Evolutionary conservation across 2,113 vertebrate species (phyloP).

Genomic region (Sinocyclocheilus rhinocerous): DNA sequence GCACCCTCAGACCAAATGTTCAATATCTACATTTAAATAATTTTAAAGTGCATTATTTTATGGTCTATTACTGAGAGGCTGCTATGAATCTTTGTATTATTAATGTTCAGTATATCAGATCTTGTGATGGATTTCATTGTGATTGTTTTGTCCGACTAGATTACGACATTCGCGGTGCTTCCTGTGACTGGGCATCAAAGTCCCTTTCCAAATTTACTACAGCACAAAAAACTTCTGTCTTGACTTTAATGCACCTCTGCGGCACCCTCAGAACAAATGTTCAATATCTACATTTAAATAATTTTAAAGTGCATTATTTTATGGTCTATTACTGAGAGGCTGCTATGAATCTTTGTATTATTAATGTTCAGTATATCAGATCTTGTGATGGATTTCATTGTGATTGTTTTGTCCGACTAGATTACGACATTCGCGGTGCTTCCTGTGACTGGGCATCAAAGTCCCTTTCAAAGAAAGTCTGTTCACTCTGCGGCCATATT

Average conservation of each 20-base stretch:
- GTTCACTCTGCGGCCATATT: too few relatives aligned
- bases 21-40: neutral
- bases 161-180: neutral
- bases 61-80: neutral
- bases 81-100: neutral
- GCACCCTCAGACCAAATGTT: neutral
- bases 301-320: neutral
- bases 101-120: neutral
- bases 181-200: neutral
- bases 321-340: neutral
- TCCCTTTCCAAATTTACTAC: too few relatives aligned
- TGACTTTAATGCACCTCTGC: slow-evolving; percentile 22
- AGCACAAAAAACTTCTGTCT: slow-evolving; percentile 10
- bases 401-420: neutral
- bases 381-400: neutral
- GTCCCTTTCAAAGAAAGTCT: too few relatives aligned
- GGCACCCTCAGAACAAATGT: neutral
- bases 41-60: neutral
- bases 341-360: neutral
- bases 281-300: neutral
- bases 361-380: neutral
- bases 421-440: neutral
- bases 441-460: neutral
- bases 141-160: neutral
- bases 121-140: neutral